Conservation (phyloP, 2,888 invertebrate species). For the Stratiomys singularior region DNA sequence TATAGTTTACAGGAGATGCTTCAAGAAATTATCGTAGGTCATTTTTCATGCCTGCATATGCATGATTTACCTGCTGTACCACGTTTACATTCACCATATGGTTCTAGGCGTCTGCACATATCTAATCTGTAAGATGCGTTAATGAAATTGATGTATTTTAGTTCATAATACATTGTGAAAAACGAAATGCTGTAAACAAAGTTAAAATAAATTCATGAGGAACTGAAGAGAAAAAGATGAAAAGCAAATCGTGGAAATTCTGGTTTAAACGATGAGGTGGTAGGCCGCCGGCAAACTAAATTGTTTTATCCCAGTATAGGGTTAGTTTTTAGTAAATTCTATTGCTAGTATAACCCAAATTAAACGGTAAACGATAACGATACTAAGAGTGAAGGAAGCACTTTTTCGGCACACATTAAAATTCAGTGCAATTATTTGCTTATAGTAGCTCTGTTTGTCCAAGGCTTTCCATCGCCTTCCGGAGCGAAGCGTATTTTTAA, state of each 20-base stretch:
- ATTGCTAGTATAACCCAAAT: neutral
- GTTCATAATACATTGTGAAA: neutral
- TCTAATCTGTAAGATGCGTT: constrained; percentile 86
- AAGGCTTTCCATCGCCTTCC: no score
- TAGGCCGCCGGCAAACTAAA: neutral
- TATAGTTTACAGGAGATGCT: no score
- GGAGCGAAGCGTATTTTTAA: no score
- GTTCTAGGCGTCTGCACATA: constrained; percentile 97
- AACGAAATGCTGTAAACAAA: neutral
- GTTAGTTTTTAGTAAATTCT: neutral
- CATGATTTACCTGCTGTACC: constrained; percentile 92
- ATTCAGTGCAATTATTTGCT: no score
- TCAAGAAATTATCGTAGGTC: no score
- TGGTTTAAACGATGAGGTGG: neutral
- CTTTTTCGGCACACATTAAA: no score
- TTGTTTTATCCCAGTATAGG: no score
- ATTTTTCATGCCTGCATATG: neutral
- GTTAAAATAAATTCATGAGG: neutral
- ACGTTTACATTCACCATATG: constrained; percentile 96
- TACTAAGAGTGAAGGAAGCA: no score
- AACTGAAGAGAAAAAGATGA: neutral
- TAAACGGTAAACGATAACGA: neutral
- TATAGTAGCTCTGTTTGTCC: no score
- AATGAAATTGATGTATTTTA: constrained; percentile 21
- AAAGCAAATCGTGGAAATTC: neutral